These are phyloP conservation scores for Hoplodrina ambigua DNA, from an alignment of 2,888 invertebrate species.

Conservation along the genomic window DNA sequence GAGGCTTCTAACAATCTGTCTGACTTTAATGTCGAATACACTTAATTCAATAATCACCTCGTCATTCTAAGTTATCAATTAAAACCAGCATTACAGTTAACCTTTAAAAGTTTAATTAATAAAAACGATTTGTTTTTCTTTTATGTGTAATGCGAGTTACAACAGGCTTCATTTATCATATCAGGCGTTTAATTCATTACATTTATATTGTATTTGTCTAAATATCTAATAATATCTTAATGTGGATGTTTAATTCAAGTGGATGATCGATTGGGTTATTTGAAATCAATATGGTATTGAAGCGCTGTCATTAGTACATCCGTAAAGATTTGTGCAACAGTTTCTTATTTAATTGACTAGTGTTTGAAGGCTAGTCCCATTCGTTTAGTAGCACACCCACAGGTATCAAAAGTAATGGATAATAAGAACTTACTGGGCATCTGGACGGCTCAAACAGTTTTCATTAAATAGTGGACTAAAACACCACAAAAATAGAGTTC, in stretches of 20 bases:
- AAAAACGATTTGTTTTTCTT: slow-evolving; percentile 16
- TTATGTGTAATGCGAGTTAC: slow-evolving; percentile 5
- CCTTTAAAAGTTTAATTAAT: slow-evolving; percentile 26
- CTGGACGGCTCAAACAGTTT: too few species aligned
- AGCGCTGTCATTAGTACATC: background rate
- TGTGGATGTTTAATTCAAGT: slow-evolving; percentile 16
- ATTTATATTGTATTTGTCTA: slow-evolving; percentile 31
- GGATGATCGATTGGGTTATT: slow-evolving; percentile 21
- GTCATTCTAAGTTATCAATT: slow-evolving; percentile 16
- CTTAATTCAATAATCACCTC: background rate
- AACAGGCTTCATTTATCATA: slow-evolving; percentile 33
- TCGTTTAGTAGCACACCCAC: too few species aligned
- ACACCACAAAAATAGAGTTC: too few species aligned
- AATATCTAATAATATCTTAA: slow-evolving; percentile 30
- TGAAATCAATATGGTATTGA: slow-evolving; percentile 4
- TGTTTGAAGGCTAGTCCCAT: too few species aligned
- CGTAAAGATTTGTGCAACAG: background rate
- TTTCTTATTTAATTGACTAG: background rate
- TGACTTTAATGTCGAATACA: background rate
- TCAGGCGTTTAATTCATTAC: background rate
- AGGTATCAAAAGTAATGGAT: too few species aligned
- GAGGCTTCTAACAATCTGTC: background rate
- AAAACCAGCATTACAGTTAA: background rate
- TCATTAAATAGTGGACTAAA: too few species aligned
- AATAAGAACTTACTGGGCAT: too few species aligned